Base-by-base conservation (phyloP, 2,888 invertebrate species). In the Danaus chrysippus region DNA sequence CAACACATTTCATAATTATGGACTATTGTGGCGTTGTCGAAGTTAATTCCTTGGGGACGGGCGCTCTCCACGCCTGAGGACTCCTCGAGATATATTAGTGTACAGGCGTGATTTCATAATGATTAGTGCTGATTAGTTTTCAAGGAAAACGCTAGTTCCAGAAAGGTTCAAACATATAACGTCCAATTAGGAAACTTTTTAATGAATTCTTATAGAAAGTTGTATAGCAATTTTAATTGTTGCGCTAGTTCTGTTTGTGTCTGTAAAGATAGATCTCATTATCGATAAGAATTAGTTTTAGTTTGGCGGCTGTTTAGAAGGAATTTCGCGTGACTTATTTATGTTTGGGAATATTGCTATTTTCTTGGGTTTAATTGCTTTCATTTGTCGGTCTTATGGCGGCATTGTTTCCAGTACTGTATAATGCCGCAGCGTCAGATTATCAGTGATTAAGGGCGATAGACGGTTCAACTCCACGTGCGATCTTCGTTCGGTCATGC, bases 1-100 rank as follows among this genome's bases (percentile, higher is more conserved):
- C 87, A 84, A 88, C 88, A 89, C 90, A 89, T 89, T 89, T 91
- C 91, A 90, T 89, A 90, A 91, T 91, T 90, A 91, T 90, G 87
- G 91, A 84, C 88, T 87, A 91, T 91, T 91, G 91, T 91, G 84
- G 80, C 74, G 81, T 82, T 84, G 90, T 86, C 84, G 73, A 79
- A 76, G 78, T 77, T 87, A 87, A 88, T 89, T 86, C 78, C 78
- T 78, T 73, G 77, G 74, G 73, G 81, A 86, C 79, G 78, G 75
- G 75, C 75, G 75, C 75, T 76, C 79, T 82, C 79, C 72, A 78
- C 81, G 82, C 81, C 78, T 77, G 75, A 70, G 78, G 78, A 77
- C 71, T 69, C 71, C 65, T 66, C 69, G 79, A 82, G 79, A 87
- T 83, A 82, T 85, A 85, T 85, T 78, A 77, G 72, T 76, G 78